Evolutionary conservation across 1,140 invertebrate species (phyloP).

Genomic region (Cydia fagiglandana): DNA sequence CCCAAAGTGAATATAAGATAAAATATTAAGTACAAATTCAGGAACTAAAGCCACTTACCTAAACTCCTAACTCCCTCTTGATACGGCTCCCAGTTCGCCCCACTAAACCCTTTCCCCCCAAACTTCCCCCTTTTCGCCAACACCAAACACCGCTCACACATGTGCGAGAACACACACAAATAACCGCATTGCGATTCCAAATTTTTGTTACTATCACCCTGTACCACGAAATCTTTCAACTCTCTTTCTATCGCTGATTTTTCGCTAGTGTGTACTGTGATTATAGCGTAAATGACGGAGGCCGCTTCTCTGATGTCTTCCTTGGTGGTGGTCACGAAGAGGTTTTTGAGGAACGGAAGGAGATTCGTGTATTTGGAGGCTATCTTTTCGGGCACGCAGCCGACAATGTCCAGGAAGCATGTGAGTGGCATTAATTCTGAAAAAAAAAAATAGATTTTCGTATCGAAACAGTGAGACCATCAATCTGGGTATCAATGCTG

Average conservation of each 20-base stretch:
- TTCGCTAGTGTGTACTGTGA: constrained; percentile 79
- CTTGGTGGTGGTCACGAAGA: constrained; percentile 83
- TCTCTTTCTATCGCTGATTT: constrained; percentile 80
- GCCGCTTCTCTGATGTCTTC: constrained; percentile 87
- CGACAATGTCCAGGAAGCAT: constrained; percentile 87
- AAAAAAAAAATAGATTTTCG: constrained; percentile 40
- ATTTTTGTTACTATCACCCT: constrained; percentile 78
- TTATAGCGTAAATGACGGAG: constrained; percentile 84
- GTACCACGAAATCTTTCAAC: constrained; percentile 78
- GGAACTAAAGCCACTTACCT: constrained; percentile 70
- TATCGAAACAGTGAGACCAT: too few relatives aligned
- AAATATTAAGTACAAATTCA: too few relatives aligned
- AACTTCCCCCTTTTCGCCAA: constrained; percentile 71
- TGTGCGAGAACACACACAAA: constrained; percentile 83
- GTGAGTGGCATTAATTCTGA: constrained; percentile 82
- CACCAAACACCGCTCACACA: constrained; percentile 83
- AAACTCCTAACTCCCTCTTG: constrained; percentile 79
- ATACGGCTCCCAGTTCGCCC: constrained; percentile 79
- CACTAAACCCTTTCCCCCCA: constrained; percentile 67
- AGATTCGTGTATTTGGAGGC: constrained; percentile 80
- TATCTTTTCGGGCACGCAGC: constrained; percentile 83
- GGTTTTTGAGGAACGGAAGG: constrained; percentile 82
- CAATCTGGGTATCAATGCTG: too few relatives aligned
- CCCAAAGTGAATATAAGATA: too few relatives aligned
- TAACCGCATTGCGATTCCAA: constrained; percentile 88